These are phyloP conservation scores for Gopherus evgoodei DNA, from an alignment of 2,113 vertebrate species.

Conservation along the genomic window DNA sequence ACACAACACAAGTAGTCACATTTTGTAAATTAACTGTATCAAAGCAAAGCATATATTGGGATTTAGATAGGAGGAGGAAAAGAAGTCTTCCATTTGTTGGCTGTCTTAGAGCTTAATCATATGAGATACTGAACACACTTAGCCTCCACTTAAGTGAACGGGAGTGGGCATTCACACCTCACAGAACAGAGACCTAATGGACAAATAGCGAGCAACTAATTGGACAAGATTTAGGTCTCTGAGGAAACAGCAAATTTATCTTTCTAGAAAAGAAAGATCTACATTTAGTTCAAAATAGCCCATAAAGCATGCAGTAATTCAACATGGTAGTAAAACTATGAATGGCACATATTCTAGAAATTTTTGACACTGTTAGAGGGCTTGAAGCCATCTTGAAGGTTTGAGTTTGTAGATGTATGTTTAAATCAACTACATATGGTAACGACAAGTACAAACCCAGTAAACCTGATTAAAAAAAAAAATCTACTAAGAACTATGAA, in stretches of 20 bases:
- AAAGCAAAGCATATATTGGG: not conserved
- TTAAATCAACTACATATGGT: not conserved
- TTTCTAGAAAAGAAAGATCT: not conserved
- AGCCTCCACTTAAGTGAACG: not conserved
- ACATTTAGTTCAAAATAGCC: not conserved
- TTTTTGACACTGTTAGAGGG: not conserved
- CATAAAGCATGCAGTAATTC: not conserved
- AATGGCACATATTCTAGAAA: not conserved
- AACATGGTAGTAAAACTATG: not conserved
- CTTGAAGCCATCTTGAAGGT: not conserved
- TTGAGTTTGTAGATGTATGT: not conserved
- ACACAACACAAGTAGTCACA: not conserved
- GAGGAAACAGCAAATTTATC: not conserved
- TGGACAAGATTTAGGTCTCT: not conserved
- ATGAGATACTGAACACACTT: not conserved
- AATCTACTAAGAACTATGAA: constrained; percentile 51
- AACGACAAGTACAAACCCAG: not conserved
- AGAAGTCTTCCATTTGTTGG: no score
- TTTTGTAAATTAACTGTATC: no score
- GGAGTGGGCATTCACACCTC: not conserved
- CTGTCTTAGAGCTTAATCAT: no score
- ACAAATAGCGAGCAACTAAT: not conserved
- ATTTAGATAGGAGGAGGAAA: not conserved
- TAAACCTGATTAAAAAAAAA: constrained; percentile 43
- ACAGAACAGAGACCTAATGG: not conserved